Percentiles rank a stretch among this genome's conserved stretches.
Conservation (phyloP, 1,140 invertebrate species). For the Caenorhabditis briggsae region DNA sequence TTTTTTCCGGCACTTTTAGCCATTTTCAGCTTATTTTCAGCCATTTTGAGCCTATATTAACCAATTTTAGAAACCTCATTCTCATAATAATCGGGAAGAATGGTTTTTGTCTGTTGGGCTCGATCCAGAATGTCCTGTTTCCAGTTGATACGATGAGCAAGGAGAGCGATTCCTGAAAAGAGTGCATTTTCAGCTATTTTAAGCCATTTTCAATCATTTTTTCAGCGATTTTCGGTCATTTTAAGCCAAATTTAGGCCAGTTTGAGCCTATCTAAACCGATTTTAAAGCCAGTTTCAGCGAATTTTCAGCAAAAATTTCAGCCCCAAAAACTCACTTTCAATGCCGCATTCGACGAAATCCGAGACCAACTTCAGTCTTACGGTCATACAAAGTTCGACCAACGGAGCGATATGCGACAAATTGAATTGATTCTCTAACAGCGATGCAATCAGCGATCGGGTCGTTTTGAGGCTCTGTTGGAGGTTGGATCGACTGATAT, state of each 20-base stretch:
- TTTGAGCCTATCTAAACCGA: no score
- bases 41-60: no score
- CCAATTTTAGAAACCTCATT: no score
- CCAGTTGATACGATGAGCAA: slow-evolving; percentile 68
- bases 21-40: no score
- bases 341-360: slow-evolving; percentile 66
- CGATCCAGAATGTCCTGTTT: slow-evolving; percentile 70
- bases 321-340: slow-evolving; percentile 55
- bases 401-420: slow-evolving; percentile 73
- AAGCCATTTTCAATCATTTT: no score
- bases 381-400: slow-evolving; percentile 73
- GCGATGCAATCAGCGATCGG: slow-evolving; percentile 68
- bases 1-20: no score
- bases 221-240: no score
- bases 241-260: no score
- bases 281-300: no score
- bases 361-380: slow-evolving; percentile 72
- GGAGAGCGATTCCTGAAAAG: not conserved
- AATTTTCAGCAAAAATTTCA: no score
- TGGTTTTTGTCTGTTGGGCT: slow-evolving; percentile 70
- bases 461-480: slow-evolving; percentile 56
- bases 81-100: slow-evolving; percentile 76
- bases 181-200: no score
- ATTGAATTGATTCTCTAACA: slow-evolving; percentile 72
- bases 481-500: slow-evolving; percentile 38